These are phyloP conservation scores for Daubentonia madagascariensis DNA, from an alignment of 2,113 vertebrate genomes.

Conservation along the genomic window DNA sequence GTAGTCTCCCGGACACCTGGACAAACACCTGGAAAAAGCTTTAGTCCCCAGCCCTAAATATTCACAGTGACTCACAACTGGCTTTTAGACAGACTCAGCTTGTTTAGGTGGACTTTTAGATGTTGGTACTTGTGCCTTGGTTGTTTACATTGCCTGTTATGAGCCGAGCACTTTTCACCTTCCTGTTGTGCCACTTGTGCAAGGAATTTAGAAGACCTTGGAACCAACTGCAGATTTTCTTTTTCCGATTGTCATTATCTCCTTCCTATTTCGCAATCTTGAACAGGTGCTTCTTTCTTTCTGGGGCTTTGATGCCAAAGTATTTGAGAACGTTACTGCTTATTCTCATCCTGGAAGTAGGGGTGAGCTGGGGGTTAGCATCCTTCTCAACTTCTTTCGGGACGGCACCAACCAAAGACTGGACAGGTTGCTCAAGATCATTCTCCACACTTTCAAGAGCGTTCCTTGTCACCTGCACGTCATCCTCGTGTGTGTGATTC, in stretches of 20 bases:
- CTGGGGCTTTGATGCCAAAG: not conserved
- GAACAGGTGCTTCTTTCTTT: not conserved
- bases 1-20: no score
- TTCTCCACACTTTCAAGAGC: not conserved
- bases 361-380: rapidly evolving
- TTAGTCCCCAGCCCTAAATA: not conserved
- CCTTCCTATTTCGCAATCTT: not conserved
- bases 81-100: not conserved
- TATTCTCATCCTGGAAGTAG: not conserved
- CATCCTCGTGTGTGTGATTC: no score
- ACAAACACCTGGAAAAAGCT: not conserved
- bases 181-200: not conserved
- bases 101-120: not conserved
- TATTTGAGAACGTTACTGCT: not conserved
- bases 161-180: not conserved
- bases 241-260: no score
- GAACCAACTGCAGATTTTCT: not conserved
- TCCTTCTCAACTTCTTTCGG: not conserved
- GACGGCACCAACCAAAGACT: not conserved
- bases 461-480: no score
- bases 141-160: no score
- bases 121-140: no score
- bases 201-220: not conserved
- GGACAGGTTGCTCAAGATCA: not conserved
- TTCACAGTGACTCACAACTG: not conserved